Conservation (phyloP, 2,888 invertebrate genomes). For the Sphecodes monilicornis region DNA sequence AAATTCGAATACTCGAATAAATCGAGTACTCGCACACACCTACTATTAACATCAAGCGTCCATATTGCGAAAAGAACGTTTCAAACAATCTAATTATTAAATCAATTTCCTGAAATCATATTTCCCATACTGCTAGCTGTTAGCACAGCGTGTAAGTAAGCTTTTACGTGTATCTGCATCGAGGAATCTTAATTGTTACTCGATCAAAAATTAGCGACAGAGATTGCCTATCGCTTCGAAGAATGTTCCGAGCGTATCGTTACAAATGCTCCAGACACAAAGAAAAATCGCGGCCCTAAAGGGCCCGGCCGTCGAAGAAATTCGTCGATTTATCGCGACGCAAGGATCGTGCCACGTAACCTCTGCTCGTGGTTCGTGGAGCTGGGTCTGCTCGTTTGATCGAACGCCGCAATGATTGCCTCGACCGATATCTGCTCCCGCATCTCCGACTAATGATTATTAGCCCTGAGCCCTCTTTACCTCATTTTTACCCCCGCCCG, state of each 20-base stretch:
- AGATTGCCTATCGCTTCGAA: neutral
- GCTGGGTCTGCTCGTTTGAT: constrained; percentile 68
- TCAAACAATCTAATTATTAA: neutral
- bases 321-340: constrained; percentile 62
- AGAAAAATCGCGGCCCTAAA: constrained; percentile 24
- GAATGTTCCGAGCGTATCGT: neutral
- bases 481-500: constrained; percentile 64
- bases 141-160: neutral
- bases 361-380: constrained; percentile 41
- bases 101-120: neutral
- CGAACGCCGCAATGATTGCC: constrained; percentile 79
- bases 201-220: neutral
- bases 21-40: too few relatives aligned
- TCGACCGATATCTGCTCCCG: constrained; percentile 78
- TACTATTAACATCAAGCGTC: neutral
- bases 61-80: neutral
- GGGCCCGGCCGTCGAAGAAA: constrained; percentile 17
- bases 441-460: constrained; percentile 80
- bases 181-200: neutral
- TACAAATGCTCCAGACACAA: constrained; percentile 4
- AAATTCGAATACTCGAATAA: too few relatives aligned
- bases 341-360: constrained; percentile 33
- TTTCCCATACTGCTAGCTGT: neutral
- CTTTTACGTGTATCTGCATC: neutral
- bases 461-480: constrained; percentile 73